Evolutionary conservation across 2,113 vertebrate species (phyloP).

Genomic region (Coturnix japonica): DNA sequence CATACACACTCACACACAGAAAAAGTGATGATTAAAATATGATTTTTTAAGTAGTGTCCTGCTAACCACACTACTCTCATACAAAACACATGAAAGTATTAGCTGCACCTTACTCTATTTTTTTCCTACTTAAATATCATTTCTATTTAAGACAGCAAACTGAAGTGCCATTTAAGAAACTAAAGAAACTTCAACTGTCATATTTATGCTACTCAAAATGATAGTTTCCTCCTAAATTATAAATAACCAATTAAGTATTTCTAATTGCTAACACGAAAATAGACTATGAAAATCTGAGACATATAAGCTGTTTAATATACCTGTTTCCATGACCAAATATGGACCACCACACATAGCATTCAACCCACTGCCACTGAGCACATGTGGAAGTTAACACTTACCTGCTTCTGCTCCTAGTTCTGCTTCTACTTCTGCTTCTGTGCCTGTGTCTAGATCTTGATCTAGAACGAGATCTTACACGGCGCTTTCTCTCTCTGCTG

Average conservation of each 20-base stretch:
- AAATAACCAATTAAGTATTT: background rate
- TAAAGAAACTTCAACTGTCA: background rate
- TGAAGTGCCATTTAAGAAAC: background rate
- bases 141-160: background rate
- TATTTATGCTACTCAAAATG: background rate
- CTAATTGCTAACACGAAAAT: background rate
- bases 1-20: background rate
- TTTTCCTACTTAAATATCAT: background rate
- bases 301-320: background rate
- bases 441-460: slow-evolving; percentile 92
- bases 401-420: slow-evolving; percentile 94
- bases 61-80: background rate
- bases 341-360: rapidly evolving
- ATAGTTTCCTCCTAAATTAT: background rate
- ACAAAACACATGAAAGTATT: background rate
- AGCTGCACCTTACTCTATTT: background rate
- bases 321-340: background rate
- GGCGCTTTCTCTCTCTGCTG: slow-evolving; percentile 91
- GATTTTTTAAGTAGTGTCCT: background rate
- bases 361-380: rapidly evolving
- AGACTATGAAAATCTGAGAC: background rate
- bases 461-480: slow-evolving; percentile 87
- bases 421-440: slow-evolving; percentile 89
- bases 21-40: background rate
- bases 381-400: background rate